phyloP scores from a whole-genome alignment of 2,888 invertebrate species.

The Protodeltote pygarga region DNA sequence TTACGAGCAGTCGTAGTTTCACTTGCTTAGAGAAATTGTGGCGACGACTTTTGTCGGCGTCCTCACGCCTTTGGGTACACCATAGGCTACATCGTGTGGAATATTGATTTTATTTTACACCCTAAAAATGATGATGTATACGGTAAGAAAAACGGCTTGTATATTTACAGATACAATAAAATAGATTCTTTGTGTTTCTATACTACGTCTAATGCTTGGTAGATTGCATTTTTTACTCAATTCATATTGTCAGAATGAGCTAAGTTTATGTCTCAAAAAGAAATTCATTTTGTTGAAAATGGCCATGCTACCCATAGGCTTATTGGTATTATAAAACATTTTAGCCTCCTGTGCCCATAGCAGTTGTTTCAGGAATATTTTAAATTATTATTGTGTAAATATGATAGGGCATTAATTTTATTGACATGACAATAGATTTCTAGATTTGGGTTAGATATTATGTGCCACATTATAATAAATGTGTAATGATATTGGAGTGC shows the following conservation, averaged over 20 bases:
- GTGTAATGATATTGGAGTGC: too few species aligned
- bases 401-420: too few species aligned
- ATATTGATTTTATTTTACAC: conserved; percentile 64
- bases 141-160: conserved; percentile 64
- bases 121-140: conserved; percentile 81
- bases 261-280: too few species aligned
- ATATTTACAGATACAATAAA: background rate
- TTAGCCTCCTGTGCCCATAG: too few species aligned
- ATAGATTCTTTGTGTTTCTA: background rate
- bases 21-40: conserved; percentile 16
- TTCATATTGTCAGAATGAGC: background rate
- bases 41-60: conserved; percentile 54
- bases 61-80: conserved; percentile 57
- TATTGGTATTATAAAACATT: too few species aligned
- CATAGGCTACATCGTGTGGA: conserved; percentile 54
- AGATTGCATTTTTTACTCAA: background rate
- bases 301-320: too few species aligned
- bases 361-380: too few species aligned
- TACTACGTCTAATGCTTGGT: background rate
- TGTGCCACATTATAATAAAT: too few species aligned
- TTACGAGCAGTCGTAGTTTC: conserved; percentile 16
- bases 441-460: too few species aligned
- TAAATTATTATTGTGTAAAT: too few species aligned
- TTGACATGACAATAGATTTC: too few species aligned
- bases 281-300: too few species aligned